Evolutionary conservation across 2,797 vertebrate genomes (phyloP).

Genomic region (Arrhamphus sclerolepis): DNA sequence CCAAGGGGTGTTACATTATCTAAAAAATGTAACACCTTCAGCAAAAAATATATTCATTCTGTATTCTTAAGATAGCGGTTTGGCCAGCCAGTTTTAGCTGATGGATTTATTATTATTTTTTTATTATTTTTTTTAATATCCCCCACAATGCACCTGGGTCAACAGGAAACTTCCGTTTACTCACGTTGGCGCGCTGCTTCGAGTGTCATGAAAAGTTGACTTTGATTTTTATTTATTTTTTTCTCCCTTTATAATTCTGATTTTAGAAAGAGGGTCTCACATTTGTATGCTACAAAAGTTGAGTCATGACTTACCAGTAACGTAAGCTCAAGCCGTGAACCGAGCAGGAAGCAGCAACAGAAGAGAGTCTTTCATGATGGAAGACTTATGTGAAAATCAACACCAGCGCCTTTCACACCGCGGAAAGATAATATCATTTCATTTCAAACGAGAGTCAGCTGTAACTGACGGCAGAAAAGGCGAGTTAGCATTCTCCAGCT

Average conservation of each 20-base stretch:
- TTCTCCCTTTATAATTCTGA: too few species aligned
- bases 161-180: constrained; percentile 55
- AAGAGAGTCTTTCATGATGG: constrained; percentile 35
- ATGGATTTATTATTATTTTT: constrained; percentile 13
- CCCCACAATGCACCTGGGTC: constrained; percentile 69
- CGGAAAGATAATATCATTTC: constrained; percentile 86
- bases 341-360: too few species aligned
- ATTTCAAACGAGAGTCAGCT: constrained; percentile 56
- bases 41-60: not conserved
- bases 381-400: constrained; percentile 20
- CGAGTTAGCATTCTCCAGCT: constrained; percentile 75
- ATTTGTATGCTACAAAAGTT: not conserved
- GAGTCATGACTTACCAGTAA: not conserved
- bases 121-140: constrained; percentile 31
- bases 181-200: constrained; percentile 48
- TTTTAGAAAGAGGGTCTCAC: too few species aligned
- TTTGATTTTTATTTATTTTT: too few species aligned
- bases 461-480: constrained; percentile 31
- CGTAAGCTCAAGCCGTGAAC: too few species aligned
- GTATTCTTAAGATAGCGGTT: too few species aligned
- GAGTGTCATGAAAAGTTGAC: not conserved
- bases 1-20: too few species aligned
- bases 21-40: too few species aligned
- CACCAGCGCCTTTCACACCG: constrained; percentile 71
- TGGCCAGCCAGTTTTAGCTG: too few species aligned